These are phyloP conservation scores for Plebejus melissa DNA, from an alignment of 2,888 invertebrate genomes.

Conservation along the genomic window DNA sequence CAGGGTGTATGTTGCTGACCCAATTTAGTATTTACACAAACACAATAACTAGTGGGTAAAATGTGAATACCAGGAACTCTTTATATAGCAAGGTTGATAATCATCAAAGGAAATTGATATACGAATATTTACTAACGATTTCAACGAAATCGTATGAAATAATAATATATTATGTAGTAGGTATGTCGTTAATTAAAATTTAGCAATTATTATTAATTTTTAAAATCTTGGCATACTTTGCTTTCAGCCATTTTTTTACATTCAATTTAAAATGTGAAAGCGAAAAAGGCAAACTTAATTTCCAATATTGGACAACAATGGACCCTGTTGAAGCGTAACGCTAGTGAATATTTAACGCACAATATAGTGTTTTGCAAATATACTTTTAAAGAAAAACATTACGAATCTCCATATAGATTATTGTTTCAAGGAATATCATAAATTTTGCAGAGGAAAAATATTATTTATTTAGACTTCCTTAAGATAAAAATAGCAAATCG, in stretches of 20 bases:
- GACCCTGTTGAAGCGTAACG: constrained; percentile 31
- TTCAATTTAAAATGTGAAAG: constrained; percentile 37
- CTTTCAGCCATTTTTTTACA: constrained; percentile 16
- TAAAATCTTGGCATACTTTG: not conserved
- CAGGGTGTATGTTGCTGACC: not conserved
- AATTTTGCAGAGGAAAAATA: not conserved
- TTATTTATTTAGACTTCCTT: not conserved
- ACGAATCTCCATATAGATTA: not conserved
- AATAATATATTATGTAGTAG: not conserved
- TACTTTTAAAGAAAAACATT: not conserved
- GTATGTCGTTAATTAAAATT: not conserved
- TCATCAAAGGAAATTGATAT: not conserved
- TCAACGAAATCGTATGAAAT: not conserved
- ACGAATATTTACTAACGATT: not conserved
- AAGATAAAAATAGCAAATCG: not conserved
- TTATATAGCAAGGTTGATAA: not conserved
- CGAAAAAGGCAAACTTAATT: constrained; percentile 33
- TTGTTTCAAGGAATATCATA: not conserved
- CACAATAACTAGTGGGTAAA: not conserved
- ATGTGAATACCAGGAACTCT: not conserved
- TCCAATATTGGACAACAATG: constrained; percentile 36
- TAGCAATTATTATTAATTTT: not conserved
- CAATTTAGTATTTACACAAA: not conserved
- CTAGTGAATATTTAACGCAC: constrained; percentile 43
- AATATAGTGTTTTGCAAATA: not conserved